Conservation (phyloP, 1,140 invertebrate species). For the Pseudachorutes palmiensis region DNA sequence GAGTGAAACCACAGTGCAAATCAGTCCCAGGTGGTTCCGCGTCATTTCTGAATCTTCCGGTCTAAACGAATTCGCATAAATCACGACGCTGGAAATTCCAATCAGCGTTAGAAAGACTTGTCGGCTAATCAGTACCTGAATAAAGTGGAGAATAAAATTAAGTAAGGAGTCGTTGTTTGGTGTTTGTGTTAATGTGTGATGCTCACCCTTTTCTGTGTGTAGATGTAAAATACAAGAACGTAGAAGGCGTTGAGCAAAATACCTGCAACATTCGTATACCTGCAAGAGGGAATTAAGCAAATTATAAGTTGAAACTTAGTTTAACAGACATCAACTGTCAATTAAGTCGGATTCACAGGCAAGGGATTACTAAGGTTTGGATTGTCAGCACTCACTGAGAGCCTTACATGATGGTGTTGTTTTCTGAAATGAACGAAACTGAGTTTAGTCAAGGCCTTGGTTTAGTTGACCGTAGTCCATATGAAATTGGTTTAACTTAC, state of each 20-base stretch:
- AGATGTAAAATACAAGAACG: constrained; percentile 53
- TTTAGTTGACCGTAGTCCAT: neutral
- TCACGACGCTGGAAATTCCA: constrained; percentile 28
- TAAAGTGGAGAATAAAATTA: constrained; percentile 20
- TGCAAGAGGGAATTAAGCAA: constrained; percentile 53
- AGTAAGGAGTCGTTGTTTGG: constrained; percentile 1
- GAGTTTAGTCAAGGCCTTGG: neutral
- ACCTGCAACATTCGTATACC: constrained; percentile 59
- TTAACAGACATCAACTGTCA: too few relatives aligned
- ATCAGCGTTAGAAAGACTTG: constrained; percentile 35
- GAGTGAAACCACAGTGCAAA: constrained; percentile 62
- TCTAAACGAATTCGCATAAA: constrained; percentile 30
- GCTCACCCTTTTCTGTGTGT: constrained; percentile 53
- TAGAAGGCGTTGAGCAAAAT: constrained; percentile 56
- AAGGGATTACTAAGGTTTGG: too few relatives aligned
- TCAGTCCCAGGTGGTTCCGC: constrained; percentile 47
- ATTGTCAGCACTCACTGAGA: too few relatives aligned
- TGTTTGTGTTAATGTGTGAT: constrained; percentile 41
- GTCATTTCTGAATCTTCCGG: constrained; percentile 30
- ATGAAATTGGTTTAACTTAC: constrained; percentile 17
- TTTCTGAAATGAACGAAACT: too few relatives aligned
- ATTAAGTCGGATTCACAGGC: too few relatives aligned
- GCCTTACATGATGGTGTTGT: too few relatives aligned
- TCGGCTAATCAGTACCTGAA: constrained; percentile 37
- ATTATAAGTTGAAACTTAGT: too few relatives aligned